Base-by-base conservation (phyloP, 2,888 invertebrate species). In the Tortrix viridana region DNA sequence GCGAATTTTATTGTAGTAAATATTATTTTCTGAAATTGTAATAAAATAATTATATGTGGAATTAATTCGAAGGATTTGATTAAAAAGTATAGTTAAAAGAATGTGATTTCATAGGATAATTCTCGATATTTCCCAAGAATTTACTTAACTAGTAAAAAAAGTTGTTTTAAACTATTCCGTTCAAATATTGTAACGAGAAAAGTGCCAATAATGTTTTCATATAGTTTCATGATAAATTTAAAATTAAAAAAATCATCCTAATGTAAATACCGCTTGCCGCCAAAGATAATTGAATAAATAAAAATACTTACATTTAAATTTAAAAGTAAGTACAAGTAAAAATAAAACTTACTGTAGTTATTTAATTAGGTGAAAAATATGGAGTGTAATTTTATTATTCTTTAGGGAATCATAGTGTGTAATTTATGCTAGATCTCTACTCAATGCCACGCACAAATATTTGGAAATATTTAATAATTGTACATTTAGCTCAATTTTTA, bases 241-340 rank as follows among this genome's bases (percentile, higher is more conserved):
- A 46, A 47, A 26, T 37, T 14, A 44, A 54, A 60, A 44, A 20
- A n/a, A n/a, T n/a, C n/a, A 38, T 38, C 5, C 64, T 68, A 69
- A 69, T 86, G 88, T 88, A 88, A 82, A 87, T 87, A 88, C 71
- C 71, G 78, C 81, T 87, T 86, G 32, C 32, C 80, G 86, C 88
- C 88, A 88, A 88, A 88, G 86, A 83, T 74, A 74, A 71, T 67
- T 82, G 76, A 76, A 71, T 81, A 80, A 80, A 81, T 78, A 74
- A 71, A 74, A 75, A 75, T 72, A 41, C 52, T 70, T 62, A 69
- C 56, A 67, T 69, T 70, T 71, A 71, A 67, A n/a, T n/a, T n/a
- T n/a, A n/a, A n/a, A n/a, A n/a, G n/a, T n/a, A n/a, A n/a, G n/a
- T n/a, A n/a, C n/a, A n/a, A n/a, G n/a, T n/a, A n/a, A n/a, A n/a